phyloP scores from a whole-genome alignment of 2,888 invertebrate species.

The Deilephila porcellus region DNA sequence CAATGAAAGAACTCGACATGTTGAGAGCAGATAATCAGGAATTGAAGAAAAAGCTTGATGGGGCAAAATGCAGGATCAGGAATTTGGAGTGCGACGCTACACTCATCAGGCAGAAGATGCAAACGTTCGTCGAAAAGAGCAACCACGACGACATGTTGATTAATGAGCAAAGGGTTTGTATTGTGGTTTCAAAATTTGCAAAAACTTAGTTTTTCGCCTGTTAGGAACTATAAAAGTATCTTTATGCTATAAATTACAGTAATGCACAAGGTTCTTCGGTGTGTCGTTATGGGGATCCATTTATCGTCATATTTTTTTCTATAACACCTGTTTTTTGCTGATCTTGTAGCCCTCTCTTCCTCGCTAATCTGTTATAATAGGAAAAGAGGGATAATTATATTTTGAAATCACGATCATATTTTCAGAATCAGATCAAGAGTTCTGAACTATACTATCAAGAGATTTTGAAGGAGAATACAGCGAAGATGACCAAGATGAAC shows the following conservation, averaged over 20 bases:
- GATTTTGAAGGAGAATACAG: slow-evolving; percentile 75
- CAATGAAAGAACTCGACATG: slow-evolving; percentile 84
- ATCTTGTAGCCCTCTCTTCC: not conserved
- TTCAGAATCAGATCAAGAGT: slow-evolving; percentile 80
- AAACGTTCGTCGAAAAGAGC: slow-evolving; percentile 86
- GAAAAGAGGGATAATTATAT: not conserved
- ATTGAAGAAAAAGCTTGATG: slow-evolving; percentile 87
- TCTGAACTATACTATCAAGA: slow-evolving; percentile 79
- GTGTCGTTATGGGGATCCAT: too few species aligned
- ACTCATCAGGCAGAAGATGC: slow-evolving; percentile 84
- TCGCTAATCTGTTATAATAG: too few species aligned
- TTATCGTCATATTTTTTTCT: too few species aligned
- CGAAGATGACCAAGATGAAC: slow-evolving; percentile 79
- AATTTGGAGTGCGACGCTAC: slow-evolving; percentile 87
- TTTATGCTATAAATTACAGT: too few species aligned
- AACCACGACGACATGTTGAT: slow-evolving; percentile 87
- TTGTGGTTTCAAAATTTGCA: not conserved
- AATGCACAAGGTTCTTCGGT: too few species aligned
- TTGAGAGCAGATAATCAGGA: slow-evolving; percentile 85
- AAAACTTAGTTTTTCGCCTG: too few species aligned
- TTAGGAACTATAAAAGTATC: too few species aligned
- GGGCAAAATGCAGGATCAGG: slow-evolving; percentile 87
- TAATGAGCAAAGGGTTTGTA: slow-evolving; percentile 83
- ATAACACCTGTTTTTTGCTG: too few species aligned
- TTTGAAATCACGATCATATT: slow-evolving; percentile 36